Evolutionary conservation across 2,888 invertebrate species (phyloP).

Genomic region (Lasioglossum oenotherae): DNA sequence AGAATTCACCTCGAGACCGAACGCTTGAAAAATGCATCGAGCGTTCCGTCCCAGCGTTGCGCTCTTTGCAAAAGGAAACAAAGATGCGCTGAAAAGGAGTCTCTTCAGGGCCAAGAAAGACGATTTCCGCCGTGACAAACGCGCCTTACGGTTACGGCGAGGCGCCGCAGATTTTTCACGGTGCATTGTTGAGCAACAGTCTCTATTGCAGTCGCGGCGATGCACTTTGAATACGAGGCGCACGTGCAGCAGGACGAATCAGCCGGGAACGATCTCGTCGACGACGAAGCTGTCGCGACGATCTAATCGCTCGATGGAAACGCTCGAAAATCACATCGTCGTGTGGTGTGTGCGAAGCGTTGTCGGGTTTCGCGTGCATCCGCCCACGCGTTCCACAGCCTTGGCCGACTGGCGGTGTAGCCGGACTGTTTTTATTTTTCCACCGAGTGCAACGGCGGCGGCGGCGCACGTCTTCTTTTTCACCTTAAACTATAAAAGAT

Average conservation of each 20-base stretch:
- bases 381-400: constrained; percentile 64
- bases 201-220: constrained; percentile 2
- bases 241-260: constrained; percentile 12
- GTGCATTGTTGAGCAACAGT: constrained; percentile 15
- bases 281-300: background rate
- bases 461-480: constrained; percentile 44
- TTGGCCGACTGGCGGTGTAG: constrained; percentile 65
- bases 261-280: background rate
- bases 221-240: background rate
- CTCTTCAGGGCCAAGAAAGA: background rate
- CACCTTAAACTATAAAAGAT: constrained; percentile 59
- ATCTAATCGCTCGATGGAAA: background rate
- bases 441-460: background rate
- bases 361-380: constrained; percentile 16
- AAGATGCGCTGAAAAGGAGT: background rate
- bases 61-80: background rate
- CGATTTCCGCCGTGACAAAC: constrained; percentile 14
- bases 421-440: constrained; percentile 53
- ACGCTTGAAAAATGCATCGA: background rate
- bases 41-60: background rate
- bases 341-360: background rate
- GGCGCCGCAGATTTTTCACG: constrained; percentile 19
- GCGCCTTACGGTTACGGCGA: background rate
- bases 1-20: background rate
- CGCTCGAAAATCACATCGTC: constrained; percentile 21